phyloP scores from a whole-genome alignment of 2,797 vertebrate species.

The Perodicticus potto region DNA sequence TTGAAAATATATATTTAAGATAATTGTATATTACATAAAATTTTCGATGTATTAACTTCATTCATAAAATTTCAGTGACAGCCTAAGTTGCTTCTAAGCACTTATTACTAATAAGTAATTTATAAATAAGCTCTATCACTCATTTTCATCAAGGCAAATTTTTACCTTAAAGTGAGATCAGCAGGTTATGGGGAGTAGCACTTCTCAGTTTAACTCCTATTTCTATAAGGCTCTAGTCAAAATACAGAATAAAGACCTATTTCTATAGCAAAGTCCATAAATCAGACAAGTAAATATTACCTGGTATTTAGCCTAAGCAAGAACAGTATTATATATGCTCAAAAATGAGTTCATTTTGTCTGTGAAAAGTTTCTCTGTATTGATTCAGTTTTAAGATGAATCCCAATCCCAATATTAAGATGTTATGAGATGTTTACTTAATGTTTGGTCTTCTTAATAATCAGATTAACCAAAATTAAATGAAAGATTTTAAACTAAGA shows the following conservation, averaged over 20 bases:
- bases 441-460: constrained; percentile 5
- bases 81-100: constrained; percentile 6
- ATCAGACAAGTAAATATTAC: neutral
- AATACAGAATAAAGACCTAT: neutral
- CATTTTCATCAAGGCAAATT: neutral
- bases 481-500: neutral
- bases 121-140: neutral
- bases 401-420: neutral
- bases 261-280: neutral
- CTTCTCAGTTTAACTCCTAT: constrained; percentile 30
- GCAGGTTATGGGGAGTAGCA: neutral
- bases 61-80: constrained; percentile 13
- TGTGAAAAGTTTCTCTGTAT: neutral
- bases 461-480: constrained; percentile 40
- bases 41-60: neutral
- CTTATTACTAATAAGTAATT: neutral
- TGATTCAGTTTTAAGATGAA: neutral
- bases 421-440: neutral
- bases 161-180: constrained; percentile 37
- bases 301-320: neutral
- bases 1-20: neutral
- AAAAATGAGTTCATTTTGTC: neutral
- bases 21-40: neutral
- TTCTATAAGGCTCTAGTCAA: neutral
- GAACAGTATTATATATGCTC: neutral